Percentiles rank a stretch among this genome's conserved stretches.
phyloP scores from a whole-genome alignment of 2,113 vertebrate species.

The Sprattus sprattus region DNA sequence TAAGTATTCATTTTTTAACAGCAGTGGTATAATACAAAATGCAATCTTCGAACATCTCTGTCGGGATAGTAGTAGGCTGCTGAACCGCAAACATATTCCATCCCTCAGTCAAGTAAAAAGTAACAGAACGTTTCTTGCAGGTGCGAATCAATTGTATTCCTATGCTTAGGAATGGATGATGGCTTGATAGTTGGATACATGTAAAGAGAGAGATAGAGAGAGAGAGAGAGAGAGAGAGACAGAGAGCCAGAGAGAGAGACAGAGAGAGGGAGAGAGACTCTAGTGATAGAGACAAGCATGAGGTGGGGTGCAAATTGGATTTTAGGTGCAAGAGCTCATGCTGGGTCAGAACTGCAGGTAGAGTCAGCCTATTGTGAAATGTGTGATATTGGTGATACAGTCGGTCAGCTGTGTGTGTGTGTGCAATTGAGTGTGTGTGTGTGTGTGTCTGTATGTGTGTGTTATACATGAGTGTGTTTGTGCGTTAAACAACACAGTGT shows the following conservation, averaged over 20 bases:
- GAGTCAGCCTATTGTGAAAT: neutral
- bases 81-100: neutral
- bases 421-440: neutral
- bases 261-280: too few species aligned
- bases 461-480: neutral
- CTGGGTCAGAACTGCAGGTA: conserved; percentile 10
- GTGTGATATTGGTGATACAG: conserved; percentile 48
- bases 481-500: neutral
- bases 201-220: neutral
- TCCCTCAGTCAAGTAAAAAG: neutral
- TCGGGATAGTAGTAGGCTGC: neutral
- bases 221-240: neutral
- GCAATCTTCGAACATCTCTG: too few species aligned
- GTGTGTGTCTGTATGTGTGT: neutral
- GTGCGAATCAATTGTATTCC: neutral
- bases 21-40: too few species aligned
- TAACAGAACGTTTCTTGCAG: neutral
- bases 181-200: neutral
- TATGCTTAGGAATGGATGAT: neutral
- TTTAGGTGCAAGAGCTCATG: neutral
- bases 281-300: neutral
- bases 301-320: neutral
- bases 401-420: conserved; percentile 26
- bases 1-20: too few species aligned
- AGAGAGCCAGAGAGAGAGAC: too few species aligned